A percentile compares a stretch with the other conserved stretches of the same genome.
These are phyloP conservation scores for Brachypalpus laphriformis DNA, from an alignment of 2,888 invertebrate genomes.

Conservation along the genomic window DNA sequence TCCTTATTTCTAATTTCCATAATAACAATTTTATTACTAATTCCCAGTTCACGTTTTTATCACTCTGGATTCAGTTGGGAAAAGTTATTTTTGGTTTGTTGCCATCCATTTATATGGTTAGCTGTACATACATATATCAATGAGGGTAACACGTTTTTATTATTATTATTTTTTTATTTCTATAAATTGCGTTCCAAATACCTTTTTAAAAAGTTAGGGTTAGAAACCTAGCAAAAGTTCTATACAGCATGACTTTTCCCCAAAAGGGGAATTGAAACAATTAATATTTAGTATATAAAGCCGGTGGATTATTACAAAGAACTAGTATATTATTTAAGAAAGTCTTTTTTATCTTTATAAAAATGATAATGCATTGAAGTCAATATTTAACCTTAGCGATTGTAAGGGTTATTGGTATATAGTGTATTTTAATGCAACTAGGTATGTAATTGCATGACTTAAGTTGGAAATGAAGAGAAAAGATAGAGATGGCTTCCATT, in stretches of 20 bases:
- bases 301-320: background rate
- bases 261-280: background rate
- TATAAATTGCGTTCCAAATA: slow-evolving; percentile 28
- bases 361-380: too few relatives aligned
- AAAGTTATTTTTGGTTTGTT: slow-evolving; percentile 47
- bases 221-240: slow-evolving; percentile 19
- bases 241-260: background rate
- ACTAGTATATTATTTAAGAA: background rate
- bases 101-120: slow-evolving; percentile 2
- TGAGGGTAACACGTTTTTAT: slow-evolving; percentile 4
- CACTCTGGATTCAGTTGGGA: slow-evolving; percentile 43
- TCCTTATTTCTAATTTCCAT: slow-evolving; percentile 49
- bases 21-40: slow-evolving; percentile 55
- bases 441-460: too few relatives aligned
- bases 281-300: background rate
- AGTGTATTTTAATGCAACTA: too few relatives aligned
- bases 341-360: background rate
- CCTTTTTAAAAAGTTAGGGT: slow-evolving; percentile 41
- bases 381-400: too few relatives aligned
- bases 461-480: too few relatives aligned
- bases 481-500: too few relatives aligned
- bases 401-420: too few relatives aligned
- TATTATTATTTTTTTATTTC: background rate
- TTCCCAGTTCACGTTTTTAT: slow-evolving; percentile 54
- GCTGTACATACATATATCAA: background rate